phyloP scores from a whole-genome alignment of 2,797 vertebrate genomes.

The Molossus alvarezi region DNA sequence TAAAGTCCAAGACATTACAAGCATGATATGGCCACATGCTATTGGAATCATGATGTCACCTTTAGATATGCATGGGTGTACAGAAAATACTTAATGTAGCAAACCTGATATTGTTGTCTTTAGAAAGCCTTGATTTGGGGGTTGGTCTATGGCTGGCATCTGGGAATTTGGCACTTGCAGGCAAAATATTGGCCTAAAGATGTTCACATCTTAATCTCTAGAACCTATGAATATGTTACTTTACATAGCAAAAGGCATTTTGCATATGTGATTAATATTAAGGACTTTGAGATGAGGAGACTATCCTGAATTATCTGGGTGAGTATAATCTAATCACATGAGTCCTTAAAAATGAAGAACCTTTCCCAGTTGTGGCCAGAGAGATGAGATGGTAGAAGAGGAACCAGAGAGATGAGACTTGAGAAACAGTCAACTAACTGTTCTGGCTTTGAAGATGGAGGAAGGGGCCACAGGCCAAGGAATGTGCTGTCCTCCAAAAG shows the following conservation, averaged over 20 bases:
- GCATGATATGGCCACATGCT: not conserved
- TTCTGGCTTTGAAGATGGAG: conserved; percentile 52
- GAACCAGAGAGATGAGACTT: not conserved
- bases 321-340: conserved; percentile 12
- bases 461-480: conserved; percentile 16
- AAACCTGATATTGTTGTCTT: conserved; percentile 18
- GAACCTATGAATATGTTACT: conserved; percentile 34
- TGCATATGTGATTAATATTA: conserved; percentile 41
- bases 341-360: conserved; percentile 53
- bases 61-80: not conserved
- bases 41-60: not conserved
- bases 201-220: not conserved
- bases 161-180: conserved; percentile 40
- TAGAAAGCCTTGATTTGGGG: conserved; percentile 58
- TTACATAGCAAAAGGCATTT: conserved; percentile 45
- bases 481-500: conserved; percentile 41
- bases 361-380: conserved; percentile 49
- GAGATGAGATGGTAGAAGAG: not conserved
- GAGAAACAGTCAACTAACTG: not conserved
- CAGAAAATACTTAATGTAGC: conserved; percentile 42
- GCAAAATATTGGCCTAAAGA: conserved; percentile 43
- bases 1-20: conserved; percentile 25
- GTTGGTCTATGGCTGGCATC: not conserved
- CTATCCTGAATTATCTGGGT: conserved; percentile 48
- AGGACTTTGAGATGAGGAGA: conserved; percentile 18